Percentiles rank a stretch among this genome's conserved stretches.
Evolutionary conservation across 37 sponge, comb jelly and placozoan genomes (phyloP).

Genomic region (Lycopodina hypogea): DNA sequence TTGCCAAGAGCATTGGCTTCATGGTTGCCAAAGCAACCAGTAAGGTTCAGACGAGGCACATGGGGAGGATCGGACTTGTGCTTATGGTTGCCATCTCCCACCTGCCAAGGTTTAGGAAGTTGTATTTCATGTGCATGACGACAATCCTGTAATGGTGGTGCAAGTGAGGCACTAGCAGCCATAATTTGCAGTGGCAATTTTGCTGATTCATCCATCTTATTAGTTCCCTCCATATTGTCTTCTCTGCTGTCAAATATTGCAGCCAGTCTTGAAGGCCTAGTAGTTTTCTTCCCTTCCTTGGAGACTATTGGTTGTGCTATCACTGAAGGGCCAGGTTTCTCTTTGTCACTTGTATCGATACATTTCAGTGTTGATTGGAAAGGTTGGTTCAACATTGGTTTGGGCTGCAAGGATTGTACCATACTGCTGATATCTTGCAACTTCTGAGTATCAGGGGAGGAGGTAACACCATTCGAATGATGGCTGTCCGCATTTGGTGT

Average conservation of each 20-base stretch:
- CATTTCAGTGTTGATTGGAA: no score
- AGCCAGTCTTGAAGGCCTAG: constrained; percentile 17
- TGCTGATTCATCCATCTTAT: no score
- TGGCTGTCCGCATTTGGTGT: not conserved
- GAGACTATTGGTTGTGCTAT: not conserved
- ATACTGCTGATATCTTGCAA: constrained; percentile 11
- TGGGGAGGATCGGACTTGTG: no score
- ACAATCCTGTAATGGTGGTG: no score
- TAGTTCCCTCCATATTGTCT: not conserved
- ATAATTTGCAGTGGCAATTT: no score
- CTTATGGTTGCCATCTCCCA: no score
- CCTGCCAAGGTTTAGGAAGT: no score
- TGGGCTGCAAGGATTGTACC: not conserved
- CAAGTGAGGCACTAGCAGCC: no score
- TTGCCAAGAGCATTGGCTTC: no score
- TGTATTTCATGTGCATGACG: not conserved
- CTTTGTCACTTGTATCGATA: not conserved
- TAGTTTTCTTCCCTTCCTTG: not conserved
- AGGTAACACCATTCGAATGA: not conserved
- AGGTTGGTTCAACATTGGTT: not conserved
- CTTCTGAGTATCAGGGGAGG: constrained; percentile 13
- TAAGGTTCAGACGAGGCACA: no score
- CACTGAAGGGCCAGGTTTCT: not conserved
- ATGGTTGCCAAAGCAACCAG: no score
- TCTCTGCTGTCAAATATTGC: constrained; percentile 44